Conservation (phyloP, 2,797 vertebrate species). For the Enteromius anoplus region DNA sequence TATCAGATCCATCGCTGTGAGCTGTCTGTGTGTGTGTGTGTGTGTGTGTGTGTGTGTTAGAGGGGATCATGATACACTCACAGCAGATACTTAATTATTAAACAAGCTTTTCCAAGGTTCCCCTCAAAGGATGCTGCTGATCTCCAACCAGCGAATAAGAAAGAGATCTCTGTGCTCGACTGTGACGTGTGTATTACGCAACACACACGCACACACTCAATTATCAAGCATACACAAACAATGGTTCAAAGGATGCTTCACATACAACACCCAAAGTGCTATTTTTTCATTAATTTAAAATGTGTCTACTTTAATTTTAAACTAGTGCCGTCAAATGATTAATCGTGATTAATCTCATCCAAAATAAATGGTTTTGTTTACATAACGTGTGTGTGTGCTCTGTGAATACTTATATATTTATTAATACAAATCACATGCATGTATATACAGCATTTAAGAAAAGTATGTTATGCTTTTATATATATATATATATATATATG, state of each 20-base stretch:
- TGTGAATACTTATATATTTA: too few relatives aligned
- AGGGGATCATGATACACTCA: conserved; percentile 28
- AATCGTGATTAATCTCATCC: too few relatives aligned
- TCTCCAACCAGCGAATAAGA: conserved; percentile 16
- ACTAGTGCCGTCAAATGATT: too few relatives aligned
- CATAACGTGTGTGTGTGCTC: too few relatives aligned
- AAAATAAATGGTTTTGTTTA: too few relatives aligned
- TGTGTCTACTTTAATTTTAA: too few relatives aligned
- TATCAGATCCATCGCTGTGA: neutral
- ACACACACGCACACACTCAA: neutral
- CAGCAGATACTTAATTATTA: conserved; percentile 64
- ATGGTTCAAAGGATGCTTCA: neutral
- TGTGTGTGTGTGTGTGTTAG: conserved; percentile 25
- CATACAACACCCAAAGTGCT: too few relatives aligned
- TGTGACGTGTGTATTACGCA: conserved; percentile 47
- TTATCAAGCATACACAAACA: neutral
- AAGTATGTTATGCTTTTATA: too few relatives aligned
- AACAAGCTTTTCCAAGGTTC: conserved; percentile 46
- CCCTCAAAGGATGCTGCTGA: conserved; percentile 1
- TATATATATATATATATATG: too few relatives aligned
- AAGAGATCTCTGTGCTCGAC: conserved; percentile 20
- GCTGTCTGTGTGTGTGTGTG: conserved; percentile 7
- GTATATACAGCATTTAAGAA: too few relatives aligned
- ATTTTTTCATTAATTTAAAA: too few relatives aligned
- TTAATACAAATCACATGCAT: too few relatives aligned